phyloP scores from a whole-genome alignment of 2,797 vertebrate genomes.

The Sebastes nivosus region DNA sequence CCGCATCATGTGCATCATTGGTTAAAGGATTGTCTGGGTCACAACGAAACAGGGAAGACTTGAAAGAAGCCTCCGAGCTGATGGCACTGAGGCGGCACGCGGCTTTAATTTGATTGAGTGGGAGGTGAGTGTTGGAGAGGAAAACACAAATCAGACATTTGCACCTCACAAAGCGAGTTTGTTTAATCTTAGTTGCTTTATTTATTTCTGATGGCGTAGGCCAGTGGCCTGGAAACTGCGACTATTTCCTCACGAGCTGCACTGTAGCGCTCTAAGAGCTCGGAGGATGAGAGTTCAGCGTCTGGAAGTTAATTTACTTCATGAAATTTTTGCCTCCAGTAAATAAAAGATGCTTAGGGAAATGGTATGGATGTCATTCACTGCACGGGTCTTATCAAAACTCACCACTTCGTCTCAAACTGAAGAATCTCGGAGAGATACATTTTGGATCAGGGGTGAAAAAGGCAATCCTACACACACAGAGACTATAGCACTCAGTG shows the following conservation, averaged over 20 bases:
- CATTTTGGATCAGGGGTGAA: slow-evolving; percentile 22
- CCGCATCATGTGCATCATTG: slow-evolving; percentile 55
- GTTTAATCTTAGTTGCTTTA: slow-evolving; percentile 20
- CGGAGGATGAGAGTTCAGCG: background rate
- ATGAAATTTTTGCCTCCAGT: background rate
- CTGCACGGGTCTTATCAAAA: background rate
- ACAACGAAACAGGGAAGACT: slow-evolving; percentile 18
- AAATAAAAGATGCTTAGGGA: slow-evolving; percentile 15
- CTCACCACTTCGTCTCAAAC: slow-evolving; percentile 1
- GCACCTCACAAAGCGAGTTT: slow-evolving; percentile 28
- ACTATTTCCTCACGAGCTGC: background rate
- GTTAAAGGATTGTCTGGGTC: slow-evolving; percentile 42
- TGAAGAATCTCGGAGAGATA: slow-evolving; percentile 17
- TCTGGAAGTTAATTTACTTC: slow-evolving; percentile 26
- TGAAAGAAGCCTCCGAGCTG: background rate
- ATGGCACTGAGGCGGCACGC: slow-evolving; percentile 9
- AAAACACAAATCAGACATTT: slow-evolving; percentile 28
- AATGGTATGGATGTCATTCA: background rate
- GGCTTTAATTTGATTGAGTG: slow-evolving; percentile 47
- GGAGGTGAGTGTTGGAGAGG: slow-evolving; percentile 13
- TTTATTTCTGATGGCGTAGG: slow-evolving; percentile 3
- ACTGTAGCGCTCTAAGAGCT: background rate
- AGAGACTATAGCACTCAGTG: slow-evolving; percentile 18
- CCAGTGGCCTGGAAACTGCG: slow-evolving; percentile 29
- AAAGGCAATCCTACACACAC: slow-evolving; percentile 8